Evolutionary conservation across 2,797 vertebrate genomes (phyloP).

Genomic region (Peromyscus attwateri): DNA sequence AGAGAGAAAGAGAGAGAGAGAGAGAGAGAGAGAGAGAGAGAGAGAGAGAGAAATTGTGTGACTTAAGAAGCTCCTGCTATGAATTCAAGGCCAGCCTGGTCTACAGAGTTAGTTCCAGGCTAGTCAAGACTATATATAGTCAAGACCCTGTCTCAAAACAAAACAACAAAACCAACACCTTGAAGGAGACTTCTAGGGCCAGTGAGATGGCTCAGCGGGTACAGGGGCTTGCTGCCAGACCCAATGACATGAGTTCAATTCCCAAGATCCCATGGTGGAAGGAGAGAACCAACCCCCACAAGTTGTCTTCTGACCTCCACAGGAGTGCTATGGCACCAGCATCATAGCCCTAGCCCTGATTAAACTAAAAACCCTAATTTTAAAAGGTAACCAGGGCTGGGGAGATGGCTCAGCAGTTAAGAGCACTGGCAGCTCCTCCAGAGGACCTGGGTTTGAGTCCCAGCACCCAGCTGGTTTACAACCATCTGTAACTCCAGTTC

Average conservation of each 20-base stretch:
- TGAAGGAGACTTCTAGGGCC: background rate
- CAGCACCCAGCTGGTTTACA: background rate
- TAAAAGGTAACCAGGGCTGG: background rate
- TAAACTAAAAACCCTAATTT: background rate
- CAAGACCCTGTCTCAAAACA: background rate
- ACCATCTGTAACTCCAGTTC: background rate
- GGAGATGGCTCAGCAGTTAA: background rate
- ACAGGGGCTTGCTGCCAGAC: background rate
- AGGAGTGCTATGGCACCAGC: background rate
- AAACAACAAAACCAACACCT: background rate
- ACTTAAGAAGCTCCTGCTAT: background rate
- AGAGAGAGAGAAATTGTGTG: background rate
- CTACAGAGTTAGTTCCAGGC: background rate
- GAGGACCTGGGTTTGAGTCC: background rate
- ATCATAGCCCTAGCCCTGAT: background rate
- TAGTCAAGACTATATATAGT: background rate
- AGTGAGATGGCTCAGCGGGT: background rate
- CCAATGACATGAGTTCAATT: background rate
- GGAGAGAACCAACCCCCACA: background rate
- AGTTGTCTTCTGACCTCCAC: background rate
- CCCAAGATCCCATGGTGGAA: background rate
- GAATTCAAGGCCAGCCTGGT: background rate
- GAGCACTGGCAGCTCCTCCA: background rate
- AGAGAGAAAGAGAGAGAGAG: background rate
- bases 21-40: no score